Percentiles rank a stretch among this genome's conserved stretches.
These are phyloP conservation scores for Malthinus seriepunctatus DNA, from an alignment of 2,888 invertebrate species.

Conservation along the genomic window DNA sequence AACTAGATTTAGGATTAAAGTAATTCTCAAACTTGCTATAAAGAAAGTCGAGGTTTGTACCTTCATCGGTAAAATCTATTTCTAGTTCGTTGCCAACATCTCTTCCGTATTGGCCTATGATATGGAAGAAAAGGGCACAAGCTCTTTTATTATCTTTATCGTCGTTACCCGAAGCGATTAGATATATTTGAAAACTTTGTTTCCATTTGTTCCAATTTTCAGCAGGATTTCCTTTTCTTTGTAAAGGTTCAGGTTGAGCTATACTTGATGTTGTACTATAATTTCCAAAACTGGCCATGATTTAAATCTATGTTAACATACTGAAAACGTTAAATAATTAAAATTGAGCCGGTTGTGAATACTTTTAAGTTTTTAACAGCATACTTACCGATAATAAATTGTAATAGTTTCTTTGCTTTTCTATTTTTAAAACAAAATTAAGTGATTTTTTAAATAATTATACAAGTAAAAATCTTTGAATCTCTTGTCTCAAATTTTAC, in stretches of 20 bases:
- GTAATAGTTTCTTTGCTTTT: too few species aligned
- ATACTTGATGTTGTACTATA: neutral
- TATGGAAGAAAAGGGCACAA: constrained; percentile 12
- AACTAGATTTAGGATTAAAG: constrained; percentile 11
- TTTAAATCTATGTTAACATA: too few species aligned
- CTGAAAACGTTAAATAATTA: too few species aligned
- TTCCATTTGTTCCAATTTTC: constrained; percentile 17
- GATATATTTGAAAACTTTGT: constrained; percentile 16
- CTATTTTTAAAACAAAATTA: too few species aligned
- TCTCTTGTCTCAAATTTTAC: too few species aligned
- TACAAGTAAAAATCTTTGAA: too few species aligned
- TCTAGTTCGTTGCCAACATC: constrained; percentile 10
- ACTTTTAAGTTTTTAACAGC: too few species aligned
- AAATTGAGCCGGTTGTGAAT: too few species aligned
- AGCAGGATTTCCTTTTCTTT: constrained; percentile 10
- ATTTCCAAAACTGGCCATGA: too few species aligned
- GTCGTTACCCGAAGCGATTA: constrained; percentile 5
- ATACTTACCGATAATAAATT: too few species aligned
- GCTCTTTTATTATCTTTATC: constrained; percentile 1
- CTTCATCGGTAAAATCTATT: neutral
- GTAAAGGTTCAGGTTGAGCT: constrained; percentile 3
- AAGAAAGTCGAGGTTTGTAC: neutral
- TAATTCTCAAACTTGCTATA: constrained; percentile 10
- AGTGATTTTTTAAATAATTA: too few species aligned
- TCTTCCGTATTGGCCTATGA: constrained; percentile 14